Evolutionary conservation across 2,797 vertebrate genomes (phyloP).

Genomic region (Anguilla anguilla): DNA sequence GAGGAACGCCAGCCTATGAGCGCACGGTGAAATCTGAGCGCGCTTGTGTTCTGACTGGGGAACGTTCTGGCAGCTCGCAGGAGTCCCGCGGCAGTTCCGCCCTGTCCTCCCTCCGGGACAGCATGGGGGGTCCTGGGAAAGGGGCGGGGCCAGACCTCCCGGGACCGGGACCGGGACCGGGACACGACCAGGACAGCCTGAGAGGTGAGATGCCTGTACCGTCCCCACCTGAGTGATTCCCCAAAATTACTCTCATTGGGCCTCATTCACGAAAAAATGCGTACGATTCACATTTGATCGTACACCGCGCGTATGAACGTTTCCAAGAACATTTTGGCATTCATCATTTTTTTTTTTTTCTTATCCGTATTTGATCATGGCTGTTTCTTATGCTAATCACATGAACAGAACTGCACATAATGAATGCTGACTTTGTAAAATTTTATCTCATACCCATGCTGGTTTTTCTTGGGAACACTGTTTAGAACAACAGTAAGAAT

Average conservation of each 20-base stretch:
- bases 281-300: too few species aligned
- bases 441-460: too few species aligned
- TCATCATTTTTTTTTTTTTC: too few species aligned
- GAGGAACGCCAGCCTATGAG: not conserved
- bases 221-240: not conserved
- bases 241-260: not conserved
- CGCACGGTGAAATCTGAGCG: not conserved
- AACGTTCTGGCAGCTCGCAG: constrained; percentile 53
- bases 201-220: constrained; percentile 55
- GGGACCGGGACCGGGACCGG: constrained; percentile 49
- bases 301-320: too few species aligned
- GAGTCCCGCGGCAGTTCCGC: constrained; percentile 52
- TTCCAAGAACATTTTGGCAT: too few species aligned
- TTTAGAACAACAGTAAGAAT: too few species aligned
- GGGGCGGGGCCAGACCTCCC: constrained; percentile 43
- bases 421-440: too few species aligned
- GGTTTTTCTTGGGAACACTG: too few species aligned
- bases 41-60: not conserved
- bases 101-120: constrained; percentile 36
- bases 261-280: too few species aligned
- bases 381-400: too few species aligned
- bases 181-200: constrained; percentile 51
- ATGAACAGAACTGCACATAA: too few species aligned
- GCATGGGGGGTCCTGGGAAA: not conserved
- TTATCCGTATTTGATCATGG: too few species aligned